Evolutionary conservation across 2,113 vertebrate genomes (phyloP), one percentile per base, ranked within the genome.

Genomic region (cattle (Bos taurus)): DNA sequence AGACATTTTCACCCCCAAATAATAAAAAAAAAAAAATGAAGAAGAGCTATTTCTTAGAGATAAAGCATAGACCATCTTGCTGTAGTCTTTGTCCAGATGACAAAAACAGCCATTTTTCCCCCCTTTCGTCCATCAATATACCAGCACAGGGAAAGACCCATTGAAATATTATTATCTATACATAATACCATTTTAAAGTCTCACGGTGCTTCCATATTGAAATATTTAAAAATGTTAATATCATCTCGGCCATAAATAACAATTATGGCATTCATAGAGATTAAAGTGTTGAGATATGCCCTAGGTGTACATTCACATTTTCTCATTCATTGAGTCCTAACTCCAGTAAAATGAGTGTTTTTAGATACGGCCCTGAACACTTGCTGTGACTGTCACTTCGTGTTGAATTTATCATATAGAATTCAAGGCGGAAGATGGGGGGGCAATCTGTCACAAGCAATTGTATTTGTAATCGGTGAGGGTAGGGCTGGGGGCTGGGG

Each of bases 311-410:
- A 80, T 96, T 98, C 97, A 92, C 97, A 98, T 98, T 98, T 99
- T 98, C 98, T 98, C 0, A 0, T 98, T 98, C 97, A 97, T 96
- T 97, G 97, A 98, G 62, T 97, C 97, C 91, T 97, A 99, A 99
- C 97, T 98, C 97, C 95, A 98, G 97, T 95, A 98, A 98, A 98
- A 99, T 98, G 96, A 98, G 86, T 62, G 83, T 97, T 98, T 98
- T 96, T 23, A 97, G 94, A 96, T 97, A 95, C 87, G 97, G 97
- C 95, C 97, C 98, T 96, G 98, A 98, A 99, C 84, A 62, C 98
- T 98, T 96, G 97, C 98, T 98, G 98, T 95, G 98, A 96, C 97
- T 99, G 98, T 98, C 98, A 98, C 95, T 98, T 99, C 88, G 23
- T 77, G 91, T 97, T 98, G 98, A 98, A 98, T 98, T 98, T 98